Evolutionary conservation across 2,888 invertebrate genomes (phyloP).

Genomic region (Volucella inflata): DNA sequence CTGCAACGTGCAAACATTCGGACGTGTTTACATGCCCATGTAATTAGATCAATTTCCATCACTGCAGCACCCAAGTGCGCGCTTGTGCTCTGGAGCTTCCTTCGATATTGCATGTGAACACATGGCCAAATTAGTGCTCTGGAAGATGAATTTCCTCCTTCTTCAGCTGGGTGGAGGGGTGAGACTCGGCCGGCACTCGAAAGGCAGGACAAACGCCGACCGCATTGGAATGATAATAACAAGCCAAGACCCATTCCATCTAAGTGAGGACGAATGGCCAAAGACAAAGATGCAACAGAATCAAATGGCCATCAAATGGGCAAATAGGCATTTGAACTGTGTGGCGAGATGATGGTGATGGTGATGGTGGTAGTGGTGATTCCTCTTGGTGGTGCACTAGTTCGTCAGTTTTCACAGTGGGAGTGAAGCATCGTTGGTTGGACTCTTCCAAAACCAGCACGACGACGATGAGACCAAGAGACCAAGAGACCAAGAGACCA

Average conservation of each 20-base stretch:
- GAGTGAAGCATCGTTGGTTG: slow-evolving; percentile 36
- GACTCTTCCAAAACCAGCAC: slow-evolving; percentile 49
- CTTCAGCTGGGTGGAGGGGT: slow-evolving; percentile 1
- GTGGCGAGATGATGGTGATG: no score
- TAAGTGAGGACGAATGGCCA: slow-evolving; percentile 46
- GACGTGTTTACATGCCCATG: slow-evolving; percentile 75
- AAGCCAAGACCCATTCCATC: slow-evolving; percentile 21
- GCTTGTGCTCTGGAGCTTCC: slow-evolving; percentile 36
- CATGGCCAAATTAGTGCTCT: slow-evolving; percentile 71
- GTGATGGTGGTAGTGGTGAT: slow-evolving; percentile 28
- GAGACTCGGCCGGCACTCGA: not conserved
- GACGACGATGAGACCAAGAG: slow-evolving; percentile 36
- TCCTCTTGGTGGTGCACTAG: slow-evolving; percentile 52
- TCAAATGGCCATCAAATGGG: slow-evolving; percentile 72
- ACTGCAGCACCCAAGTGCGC: slow-evolving; percentile 57
- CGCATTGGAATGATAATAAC: slow-evolving; percentile 65
- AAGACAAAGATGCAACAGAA: slow-evolving; percentile 56
- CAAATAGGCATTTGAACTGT: slow-evolving; percentile 35
- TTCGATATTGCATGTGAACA: slow-evolving; percentile 65
- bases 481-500: slow-evolving; percentile 63
- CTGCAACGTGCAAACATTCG: slow-evolving; percentile 72
- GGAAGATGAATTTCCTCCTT: slow-evolving; percentile 67
- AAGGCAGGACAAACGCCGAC: slow-evolving; percentile 27
- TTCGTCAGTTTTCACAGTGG: slow-evolving; percentile 60
- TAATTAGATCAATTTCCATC: slow-evolving; percentile 76